These are phyloP conservation scores for Asobara japonica DNA, from an alignment of 1,140 invertebrate genomes.

Conservation along the genomic window DNA sequence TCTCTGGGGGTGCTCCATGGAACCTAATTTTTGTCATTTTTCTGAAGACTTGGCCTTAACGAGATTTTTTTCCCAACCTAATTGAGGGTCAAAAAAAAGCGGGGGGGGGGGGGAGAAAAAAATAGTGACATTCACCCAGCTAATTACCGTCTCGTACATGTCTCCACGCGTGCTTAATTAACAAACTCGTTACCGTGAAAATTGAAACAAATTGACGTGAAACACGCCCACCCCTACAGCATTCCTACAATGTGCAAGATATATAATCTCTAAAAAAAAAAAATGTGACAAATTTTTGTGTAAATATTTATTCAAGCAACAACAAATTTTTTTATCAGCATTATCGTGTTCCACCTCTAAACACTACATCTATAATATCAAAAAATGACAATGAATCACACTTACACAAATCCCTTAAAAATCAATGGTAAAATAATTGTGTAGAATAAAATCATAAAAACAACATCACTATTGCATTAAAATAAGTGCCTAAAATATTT, in stretches of 20 bases:
- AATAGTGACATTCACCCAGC: neutral
- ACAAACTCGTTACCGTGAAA: neutral
- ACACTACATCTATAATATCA: neutral
- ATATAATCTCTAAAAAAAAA: neutral
- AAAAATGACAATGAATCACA: neutral
- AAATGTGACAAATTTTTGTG: neutral
- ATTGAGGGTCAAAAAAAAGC: neutral
- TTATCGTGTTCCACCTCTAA: neutral
- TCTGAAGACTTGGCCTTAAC: neutral
- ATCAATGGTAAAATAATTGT: neutral
- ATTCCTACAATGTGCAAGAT: neutral
- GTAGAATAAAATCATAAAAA: neutral
- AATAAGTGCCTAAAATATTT: neutral
- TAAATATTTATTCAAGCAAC: constrained; percentile 20
- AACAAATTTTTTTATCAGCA: constrained; percentile 1
- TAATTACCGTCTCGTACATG: neutral
- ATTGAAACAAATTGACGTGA: constrained; percentile 1
- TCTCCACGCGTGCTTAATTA: constrained; percentile 2
- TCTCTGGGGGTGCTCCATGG: neutral
- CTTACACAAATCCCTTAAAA: neutral
- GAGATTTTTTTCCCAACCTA: neutral
- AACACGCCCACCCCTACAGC: neutral
- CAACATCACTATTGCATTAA: neutral
- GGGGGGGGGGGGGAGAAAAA: neutral
- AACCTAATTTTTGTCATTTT: neutral